phyloP scores from a whole-genome alignment of 2,797 vertebrate genomes.

The Champsocephalus esox region DNA sequence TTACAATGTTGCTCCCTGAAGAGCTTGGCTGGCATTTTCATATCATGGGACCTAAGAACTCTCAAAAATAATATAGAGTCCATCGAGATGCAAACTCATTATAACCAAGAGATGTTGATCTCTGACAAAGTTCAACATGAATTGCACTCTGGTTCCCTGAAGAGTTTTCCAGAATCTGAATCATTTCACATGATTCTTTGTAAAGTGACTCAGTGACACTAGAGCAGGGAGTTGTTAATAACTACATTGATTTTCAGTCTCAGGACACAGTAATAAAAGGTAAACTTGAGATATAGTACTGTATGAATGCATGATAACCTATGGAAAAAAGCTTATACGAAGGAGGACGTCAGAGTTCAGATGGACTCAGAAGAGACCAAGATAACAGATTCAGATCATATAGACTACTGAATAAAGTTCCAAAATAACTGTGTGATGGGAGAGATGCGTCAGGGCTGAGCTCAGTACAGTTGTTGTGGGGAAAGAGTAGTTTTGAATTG shows the following conservation, averaged over 20 bases:
- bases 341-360: slow-evolving; percentile 2
- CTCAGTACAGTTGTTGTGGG: neutral
- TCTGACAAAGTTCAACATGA: slow-evolving; percentile 56
- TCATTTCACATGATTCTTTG: slow-evolving; percentile 22
- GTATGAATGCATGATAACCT: neutral
- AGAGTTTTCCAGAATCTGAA: slow-evolving; percentile 37
- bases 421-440: neutral
- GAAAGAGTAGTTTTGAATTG: neutral
- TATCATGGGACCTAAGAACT: slow-evolving; percentile 52
- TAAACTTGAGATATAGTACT: neutral
- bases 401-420: slow-evolving; percentile 6
- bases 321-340: neutral
- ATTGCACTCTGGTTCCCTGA: slow-evolving; percentile 46
- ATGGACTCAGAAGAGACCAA: neutral
- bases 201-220: slow-evolving; percentile 12
- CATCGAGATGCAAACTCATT: slow-evolving; percentile 61
- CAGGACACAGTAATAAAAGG: neutral
- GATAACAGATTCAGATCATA: slow-evolving; percentile 2
- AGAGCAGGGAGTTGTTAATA: slow-evolving; percentile 28
- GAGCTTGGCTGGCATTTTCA: slow-evolving; percentile 64
- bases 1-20: slow-evolving; percentile 63
- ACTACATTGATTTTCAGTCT: slow-evolving; percentile 11
- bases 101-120: slow-evolving; percentile 67
- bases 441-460: neutral
- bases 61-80: slow-evolving; percentile 66